Evolutionary conservation across 2,797 vertebrate species (phyloP).

Genomic region (Danio albolineatus): DNA sequence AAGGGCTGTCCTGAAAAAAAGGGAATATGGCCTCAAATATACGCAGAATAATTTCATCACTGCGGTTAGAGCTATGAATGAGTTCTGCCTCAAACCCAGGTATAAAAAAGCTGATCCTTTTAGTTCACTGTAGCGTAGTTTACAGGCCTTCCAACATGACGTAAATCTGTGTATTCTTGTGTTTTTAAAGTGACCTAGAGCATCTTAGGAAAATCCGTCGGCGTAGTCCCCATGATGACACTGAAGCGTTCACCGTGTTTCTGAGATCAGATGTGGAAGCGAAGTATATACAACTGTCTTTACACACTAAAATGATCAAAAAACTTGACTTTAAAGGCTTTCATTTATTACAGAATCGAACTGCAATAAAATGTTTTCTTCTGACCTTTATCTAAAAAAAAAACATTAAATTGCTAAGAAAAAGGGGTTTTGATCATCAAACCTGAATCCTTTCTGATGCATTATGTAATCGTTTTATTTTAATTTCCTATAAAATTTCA

Average conservation of each 20-base stretch:
- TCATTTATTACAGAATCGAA: no score
- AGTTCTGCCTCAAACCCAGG: slow-evolving; percentile 99
- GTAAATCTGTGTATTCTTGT: neutral
- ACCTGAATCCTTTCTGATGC: neutral
- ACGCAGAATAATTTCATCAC: slow-evolving; percentile 99
- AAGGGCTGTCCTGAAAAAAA: slow-evolving; percentile 96
- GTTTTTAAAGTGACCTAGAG: slow-evolving; percentile 85
- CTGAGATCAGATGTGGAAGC: slow-evolving; percentile 95
- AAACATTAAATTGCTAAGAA: neutral
- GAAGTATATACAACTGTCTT: slow-evolving; percentile 82
- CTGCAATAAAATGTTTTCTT: neutral
- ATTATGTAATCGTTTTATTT: neutral
- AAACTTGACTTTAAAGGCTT: no score
- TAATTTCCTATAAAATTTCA: no score
- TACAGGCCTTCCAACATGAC: neutral
- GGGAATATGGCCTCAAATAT: slow-evolving; percentile 95
- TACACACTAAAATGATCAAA: neutral
- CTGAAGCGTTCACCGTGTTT: slow-evolving; percentile 97
- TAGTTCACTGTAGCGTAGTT: slow-evolving; percentile 4
- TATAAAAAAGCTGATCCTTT: slow-evolving; percentile 58
- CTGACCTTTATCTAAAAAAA: neutral
- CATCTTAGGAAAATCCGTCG: slow-evolving; percentile 92
- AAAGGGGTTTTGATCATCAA: neutral
- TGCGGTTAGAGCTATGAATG: slow-evolving; percentile 97
- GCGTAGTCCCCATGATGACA: slow-evolving; percentile 96